Evolutionary conservation across 2,113 vertebrate genomes (phyloP).

Genomic region (Cinclus mexicanus): DNA sequence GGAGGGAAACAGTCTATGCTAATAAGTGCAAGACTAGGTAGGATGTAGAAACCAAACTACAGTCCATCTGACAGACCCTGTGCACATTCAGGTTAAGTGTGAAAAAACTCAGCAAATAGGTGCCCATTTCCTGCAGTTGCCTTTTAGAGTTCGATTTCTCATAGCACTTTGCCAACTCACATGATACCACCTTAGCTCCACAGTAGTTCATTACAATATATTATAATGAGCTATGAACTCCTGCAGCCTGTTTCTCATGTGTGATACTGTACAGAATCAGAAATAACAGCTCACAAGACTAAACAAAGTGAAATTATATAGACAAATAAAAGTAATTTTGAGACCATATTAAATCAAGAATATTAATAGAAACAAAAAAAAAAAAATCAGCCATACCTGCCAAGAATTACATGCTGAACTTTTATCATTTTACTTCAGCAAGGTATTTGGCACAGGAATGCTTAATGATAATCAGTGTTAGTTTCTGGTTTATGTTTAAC

Average conservation of each 20-base stretch:
- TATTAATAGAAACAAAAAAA: not conserved
- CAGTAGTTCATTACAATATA: not conserved
- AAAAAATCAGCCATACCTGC: not conserved
- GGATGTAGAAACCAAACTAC: not conserved
- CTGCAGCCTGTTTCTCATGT: not conserved
- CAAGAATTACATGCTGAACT: conserved; percentile 33
- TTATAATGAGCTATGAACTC: not conserved
- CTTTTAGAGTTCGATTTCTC: not conserved
- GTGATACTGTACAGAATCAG: not conserved
- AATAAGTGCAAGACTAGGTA: not conserved
- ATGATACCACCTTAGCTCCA: not conserved
- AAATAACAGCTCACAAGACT: not conserved
- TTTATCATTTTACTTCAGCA: conserved; percentile 35
- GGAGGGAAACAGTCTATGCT: not conserved
- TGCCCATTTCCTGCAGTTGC: not conserved
- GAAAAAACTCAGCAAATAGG: not conserved
- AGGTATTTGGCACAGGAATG: conserved; percentile 62
- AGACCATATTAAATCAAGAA: not conserved
- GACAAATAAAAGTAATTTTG: not conserved
- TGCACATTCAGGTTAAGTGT: not conserved
- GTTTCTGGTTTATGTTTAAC: conserved; percentile 71
- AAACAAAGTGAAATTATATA: not conserved
- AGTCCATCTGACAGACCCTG: not conserved
- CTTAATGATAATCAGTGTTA: conserved; percentile 27
- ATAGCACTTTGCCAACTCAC: not conserved